Conservation (phyloP, 2,888 invertebrate species). For the Dioctria rufipes region DNA sequence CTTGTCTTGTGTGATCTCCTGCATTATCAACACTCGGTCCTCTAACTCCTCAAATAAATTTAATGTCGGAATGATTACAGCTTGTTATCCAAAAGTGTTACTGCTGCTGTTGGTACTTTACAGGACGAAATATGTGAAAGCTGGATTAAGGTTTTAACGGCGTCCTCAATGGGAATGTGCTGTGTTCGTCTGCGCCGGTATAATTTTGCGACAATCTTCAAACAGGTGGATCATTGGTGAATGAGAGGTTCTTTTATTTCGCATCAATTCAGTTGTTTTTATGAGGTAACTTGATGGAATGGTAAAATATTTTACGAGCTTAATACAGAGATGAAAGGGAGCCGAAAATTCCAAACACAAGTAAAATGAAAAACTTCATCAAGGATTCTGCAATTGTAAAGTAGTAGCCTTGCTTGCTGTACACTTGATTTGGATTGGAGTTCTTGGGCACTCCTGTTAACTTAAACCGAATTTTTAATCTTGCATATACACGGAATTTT, state of each 20-base stretch:
- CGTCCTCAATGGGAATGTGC: conserved; percentile 4
- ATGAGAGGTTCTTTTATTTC: conserved; percentile 5
- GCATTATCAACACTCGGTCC: conserved; percentile 27
- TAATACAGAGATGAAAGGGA: background rate
- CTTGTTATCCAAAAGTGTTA: conserved; percentile 43
- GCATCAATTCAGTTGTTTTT: background rate
- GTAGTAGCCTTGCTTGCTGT: no score
- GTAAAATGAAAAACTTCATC: no score
- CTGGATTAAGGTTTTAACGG: conserved; percentile 39
- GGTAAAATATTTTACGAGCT: background rate
- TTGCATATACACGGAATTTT: no score
- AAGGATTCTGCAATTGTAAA: no score
- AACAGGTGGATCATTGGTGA: conserved; percentile 2
- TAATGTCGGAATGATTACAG: conserved; percentile 38
- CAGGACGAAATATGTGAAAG: conserved; percentile 31
- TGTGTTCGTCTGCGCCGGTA: background rate
- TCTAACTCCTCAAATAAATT: conserved; percentile 42
- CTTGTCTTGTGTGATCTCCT: conserved; percentile 24
- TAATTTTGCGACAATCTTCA: no score
- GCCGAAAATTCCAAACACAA: no score
- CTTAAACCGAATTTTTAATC: no score
- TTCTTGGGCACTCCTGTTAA: no score
- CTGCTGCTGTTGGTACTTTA: conserved; percentile 22
- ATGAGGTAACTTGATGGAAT: background rate
- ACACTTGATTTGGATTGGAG: no score